Evolutionary conservation across 2,797 vertebrate genomes (phyloP).

Genomic region (Bryconaethiops microstoma): DNA sequence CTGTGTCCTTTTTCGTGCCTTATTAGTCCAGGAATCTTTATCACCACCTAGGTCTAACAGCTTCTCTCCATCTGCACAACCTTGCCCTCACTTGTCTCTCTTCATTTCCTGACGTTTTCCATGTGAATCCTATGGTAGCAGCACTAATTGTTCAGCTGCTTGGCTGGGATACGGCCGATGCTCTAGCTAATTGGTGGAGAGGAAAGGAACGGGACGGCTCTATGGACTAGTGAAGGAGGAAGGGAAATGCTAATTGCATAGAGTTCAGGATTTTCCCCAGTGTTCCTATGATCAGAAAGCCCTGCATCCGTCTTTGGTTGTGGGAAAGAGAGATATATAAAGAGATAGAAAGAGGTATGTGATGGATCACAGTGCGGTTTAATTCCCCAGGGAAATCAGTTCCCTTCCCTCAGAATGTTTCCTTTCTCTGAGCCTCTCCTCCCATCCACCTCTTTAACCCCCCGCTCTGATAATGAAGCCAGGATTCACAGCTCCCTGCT

Average conservation of each 20-base stretch:
- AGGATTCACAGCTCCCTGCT: not conserved
- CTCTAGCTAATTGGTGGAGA: not conserved
- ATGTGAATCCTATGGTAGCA: not conserved
- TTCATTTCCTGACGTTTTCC: not conserved
- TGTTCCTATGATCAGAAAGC: not conserved
- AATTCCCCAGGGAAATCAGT: slow-evolving; percentile 10
- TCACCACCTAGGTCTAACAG: not conserved
- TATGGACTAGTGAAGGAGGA: not conserved
- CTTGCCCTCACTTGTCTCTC: not conserved
- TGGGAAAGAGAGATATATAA: not conserved
- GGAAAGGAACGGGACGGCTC: not conserved
- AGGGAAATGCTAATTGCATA: slow-evolving; percentile 5
- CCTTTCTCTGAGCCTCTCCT: not conserved
- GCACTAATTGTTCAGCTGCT: slow-evolving; percentile 16
- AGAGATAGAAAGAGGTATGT: not conserved
- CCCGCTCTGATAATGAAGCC: not conserved
- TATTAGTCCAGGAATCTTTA: not conserved
- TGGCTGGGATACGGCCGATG: not conserved
- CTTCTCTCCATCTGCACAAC: not conserved
- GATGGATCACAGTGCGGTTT: not conserved
- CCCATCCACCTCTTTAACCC: slow-evolving; percentile 2
- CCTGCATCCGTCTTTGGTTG: not conserved
- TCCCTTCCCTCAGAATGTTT: not conserved
- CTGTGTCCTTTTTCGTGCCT: not conserved
- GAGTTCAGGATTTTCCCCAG: not conserved